These are phyloP conservation scores for Penaeus vannamei DNA, from an alignment of 1,140 invertebrate genomes.

Conservation along the genomic window DNA sequence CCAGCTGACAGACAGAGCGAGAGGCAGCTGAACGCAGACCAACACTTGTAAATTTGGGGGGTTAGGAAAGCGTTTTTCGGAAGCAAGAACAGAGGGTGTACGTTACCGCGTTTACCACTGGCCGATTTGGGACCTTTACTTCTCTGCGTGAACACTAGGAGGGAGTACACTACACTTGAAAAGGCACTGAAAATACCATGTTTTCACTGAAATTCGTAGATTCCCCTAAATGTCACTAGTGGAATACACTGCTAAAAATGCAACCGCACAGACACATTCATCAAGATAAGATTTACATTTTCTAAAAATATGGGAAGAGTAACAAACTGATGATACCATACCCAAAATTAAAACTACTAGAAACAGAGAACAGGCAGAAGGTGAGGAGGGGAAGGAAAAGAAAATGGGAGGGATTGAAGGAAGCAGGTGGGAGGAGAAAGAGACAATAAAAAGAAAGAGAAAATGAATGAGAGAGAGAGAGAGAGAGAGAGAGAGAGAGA, in stretches of 20 bases:
- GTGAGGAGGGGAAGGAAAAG: no score
- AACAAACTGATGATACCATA: no score
- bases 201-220: no score
- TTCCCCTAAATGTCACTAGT: no score
- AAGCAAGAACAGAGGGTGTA: background rate
- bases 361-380: no score
- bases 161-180: slow-evolving; percentile 5
- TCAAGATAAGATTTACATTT: no score
- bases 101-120: background rate
- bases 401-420: no score
- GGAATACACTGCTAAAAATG: no score
- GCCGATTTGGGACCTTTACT: background rate
- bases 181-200: slow-evolving; percentile 2
- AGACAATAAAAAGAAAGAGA: background rate
- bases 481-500: background rate
- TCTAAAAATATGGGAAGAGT: no score
- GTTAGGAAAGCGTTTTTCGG: background rate
- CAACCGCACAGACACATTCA: no score
- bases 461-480: background rate
- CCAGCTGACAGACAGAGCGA: background rate
- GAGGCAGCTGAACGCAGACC: background rate
- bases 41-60: background rate
- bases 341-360: no score
- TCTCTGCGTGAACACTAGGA: background rate
- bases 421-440: no score